phyloP scores from a whole-genome alignment of 2,113 vertebrate genomes.

The Atlantisia rogersi region DNA sequence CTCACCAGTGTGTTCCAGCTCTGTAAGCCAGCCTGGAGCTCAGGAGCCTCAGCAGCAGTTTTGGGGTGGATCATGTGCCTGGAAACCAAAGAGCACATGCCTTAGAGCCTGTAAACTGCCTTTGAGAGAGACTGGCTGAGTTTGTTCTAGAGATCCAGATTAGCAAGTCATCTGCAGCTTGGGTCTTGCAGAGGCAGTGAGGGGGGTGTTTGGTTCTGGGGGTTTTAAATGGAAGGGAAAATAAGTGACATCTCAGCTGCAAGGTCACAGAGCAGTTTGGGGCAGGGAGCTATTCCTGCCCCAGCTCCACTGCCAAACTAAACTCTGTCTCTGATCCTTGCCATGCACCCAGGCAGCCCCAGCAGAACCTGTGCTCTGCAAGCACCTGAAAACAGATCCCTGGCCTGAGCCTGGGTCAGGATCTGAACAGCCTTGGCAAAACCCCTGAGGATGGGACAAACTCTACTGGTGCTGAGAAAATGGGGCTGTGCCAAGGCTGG shows the following conservation, averaged over 20 bases:
- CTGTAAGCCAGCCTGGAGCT: background rate
- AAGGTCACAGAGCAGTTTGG: background rate
- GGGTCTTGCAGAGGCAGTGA: background rate
- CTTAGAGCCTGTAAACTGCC: background rate
- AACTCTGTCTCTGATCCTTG: background rate
- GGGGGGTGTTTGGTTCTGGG: background rate
- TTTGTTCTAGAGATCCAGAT: background rate
- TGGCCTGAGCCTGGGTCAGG: background rate
- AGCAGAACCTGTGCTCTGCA: background rate
- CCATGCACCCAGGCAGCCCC: background rate
- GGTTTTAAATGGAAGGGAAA: background rate
- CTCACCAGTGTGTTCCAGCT: too few species aligned
- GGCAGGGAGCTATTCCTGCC: background rate
- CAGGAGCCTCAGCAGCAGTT: background rate
- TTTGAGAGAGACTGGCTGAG: background rate
- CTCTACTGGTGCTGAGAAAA: background rate
- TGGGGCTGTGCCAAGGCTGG: background rate
- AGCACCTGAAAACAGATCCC: background rate
- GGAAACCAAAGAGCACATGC: background rate
- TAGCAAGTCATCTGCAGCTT: background rate
- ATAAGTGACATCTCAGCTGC: background rate
- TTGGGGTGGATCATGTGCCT: background rate
- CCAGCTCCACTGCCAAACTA: background rate
- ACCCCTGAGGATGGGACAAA: background rate
- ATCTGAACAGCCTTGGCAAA: background rate